Base-by-base conservation (phyloP, 2,113 vertebrate species). In the Neopipo cinnamomea region DNA sequence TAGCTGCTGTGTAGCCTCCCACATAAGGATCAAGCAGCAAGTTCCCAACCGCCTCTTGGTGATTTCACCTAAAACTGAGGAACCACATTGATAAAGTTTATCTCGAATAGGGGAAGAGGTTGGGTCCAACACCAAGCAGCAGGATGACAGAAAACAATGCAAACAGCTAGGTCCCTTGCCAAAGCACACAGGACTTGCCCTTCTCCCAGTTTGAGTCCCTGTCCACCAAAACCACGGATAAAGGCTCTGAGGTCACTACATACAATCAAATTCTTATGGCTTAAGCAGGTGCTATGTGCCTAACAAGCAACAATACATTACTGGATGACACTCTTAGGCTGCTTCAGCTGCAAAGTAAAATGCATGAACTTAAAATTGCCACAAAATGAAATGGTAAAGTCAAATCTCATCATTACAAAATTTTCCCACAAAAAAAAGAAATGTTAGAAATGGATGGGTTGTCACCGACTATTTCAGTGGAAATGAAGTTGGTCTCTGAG, bases 291-390 rank as follows among this genome's bases (percentile, higher is more conserved):
- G 53, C 15, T 61, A 4, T 44, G 3, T 30, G 8, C 49, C 44
- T 0, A 0, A 16, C 16, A 28, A 74, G 42, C 25, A 55, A 21
- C 37, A 35, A 17, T 33, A 8, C 2, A 8, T 0, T 2, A 47
- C 41, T 27, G 16, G 39, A 53, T 30, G 11, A 62, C 14, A 5
- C 27, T 84, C 30, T 35, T n/a, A 9, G 47, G 35, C 35, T 7
- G 28, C 6, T 76, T 71, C 56, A 55, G 17, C 23, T 78, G 17
- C 35, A 56, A 52, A 67, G 27, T 31, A 78, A 92, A 85, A 75
- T 37, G 25, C 7, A 39, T 2, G 1, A 87, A 55, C 49, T 68
- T 77, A 80, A 92, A 83, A 67, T 65, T 27, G 23, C n/a, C 27
- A 44, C 35, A 84, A 61, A 92, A 94, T 62, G 19, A 79, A 97